Evolutionary conservation across 2,113 vertebrate species (phyloP), one percentile per base, ranked within the genome.

Genomic region (Orcinus orca): DNA sequence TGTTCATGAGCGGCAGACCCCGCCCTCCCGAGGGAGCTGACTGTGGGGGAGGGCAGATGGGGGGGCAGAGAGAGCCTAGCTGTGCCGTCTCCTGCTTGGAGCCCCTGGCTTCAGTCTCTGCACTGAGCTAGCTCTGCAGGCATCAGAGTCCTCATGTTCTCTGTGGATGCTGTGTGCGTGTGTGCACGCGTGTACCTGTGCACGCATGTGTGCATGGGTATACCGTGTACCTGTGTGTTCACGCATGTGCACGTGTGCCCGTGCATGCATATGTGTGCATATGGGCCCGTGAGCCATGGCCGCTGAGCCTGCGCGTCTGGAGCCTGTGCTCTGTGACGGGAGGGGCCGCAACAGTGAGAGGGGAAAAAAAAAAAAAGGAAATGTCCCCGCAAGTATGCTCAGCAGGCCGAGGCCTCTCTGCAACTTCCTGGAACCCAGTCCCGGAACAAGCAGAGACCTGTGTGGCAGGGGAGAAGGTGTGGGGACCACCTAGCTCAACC

Each of bases 321-420:
- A 44, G 44, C 8, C 44, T 44, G 44, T 44, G 44, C 44, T 44
- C 44, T 0, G 8, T 0, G 44, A 44, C 44, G 44, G 44, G 8
- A 44, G 44, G 44, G 44, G 44, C 44, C 44, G 0, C 44, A 44
- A 47, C 44, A 47, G 44, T 47, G 44, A 47, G 44, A 47, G 44
- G 44, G 44, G 1, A 0, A 47, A 47, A 47, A 47, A 47, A 47
- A 47, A 47, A 44, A 1, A 44, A 44, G 50, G 85, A 88, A 76
- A 73, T 0, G 5, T 11, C 23, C 38, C 26, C 0, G 2, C 3
- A 25, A 81, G 14, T 6, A 63, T 38, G 58, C 18, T 47, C 33
- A 23, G 73, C 11, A 6, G 50, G 44, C 12, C 0, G 15, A 8
- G 53, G 41, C 14, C 0, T 0, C 53, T 5, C 3, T 1, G 23